Percentiles rank a stretch among this genome's conserved stretches.
phyloP scores from a whole-genome alignment of 2,888 invertebrate species.

The Plebejus anna region DNA sequence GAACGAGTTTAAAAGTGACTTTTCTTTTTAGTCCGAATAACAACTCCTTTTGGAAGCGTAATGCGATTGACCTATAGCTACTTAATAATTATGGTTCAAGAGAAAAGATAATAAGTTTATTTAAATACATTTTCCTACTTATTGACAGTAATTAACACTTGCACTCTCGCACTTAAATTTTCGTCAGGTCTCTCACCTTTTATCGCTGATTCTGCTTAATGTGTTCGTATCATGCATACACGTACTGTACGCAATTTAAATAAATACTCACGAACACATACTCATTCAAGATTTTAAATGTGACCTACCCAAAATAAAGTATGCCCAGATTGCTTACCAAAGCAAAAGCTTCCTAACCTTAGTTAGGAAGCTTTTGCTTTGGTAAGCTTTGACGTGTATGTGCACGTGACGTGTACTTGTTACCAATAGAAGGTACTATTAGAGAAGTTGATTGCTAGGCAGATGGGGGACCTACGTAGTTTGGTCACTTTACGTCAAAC shows the following conservation, averaged over 20 bases:
- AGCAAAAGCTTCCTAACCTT: too few species aligned
- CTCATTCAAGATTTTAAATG: background rate
- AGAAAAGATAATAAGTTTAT: slow-evolving; percentile 21
- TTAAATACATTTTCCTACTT: slow-evolving; percentile 22
- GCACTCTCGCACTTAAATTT: slow-evolving; percentile 23
- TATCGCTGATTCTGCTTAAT: slow-evolving; percentile 25
- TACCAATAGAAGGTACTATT: too few species aligned
- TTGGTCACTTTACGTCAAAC: too few species aligned
- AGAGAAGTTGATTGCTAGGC: too few species aligned
- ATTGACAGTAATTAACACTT: slow-evolving; percentile 29
- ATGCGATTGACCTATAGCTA: slow-evolving; percentile 18
- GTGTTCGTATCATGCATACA: slow-evolving; percentile 21
- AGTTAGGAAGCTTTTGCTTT: too few species aligned
- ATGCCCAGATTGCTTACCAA: too few species aligned
- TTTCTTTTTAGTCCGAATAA: slow-evolving; percentile 15
- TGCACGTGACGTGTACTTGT: too few species aligned
- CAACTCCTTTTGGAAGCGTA: slow-evolving; percentile 12
- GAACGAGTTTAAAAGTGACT: slow-evolving; percentile 1
- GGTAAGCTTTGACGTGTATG: too few species aligned
- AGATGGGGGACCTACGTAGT: too few species aligned
- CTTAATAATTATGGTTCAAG: slow-evolving; percentile 22
- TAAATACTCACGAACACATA: background rate
- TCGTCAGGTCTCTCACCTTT: slow-evolving; percentile 22
- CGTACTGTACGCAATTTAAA: slow-evolving; percentile 5
- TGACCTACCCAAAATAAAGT: background rate